Evolutionary conservation across 2,888 invertebrate species (phyloP), one percentile per base, ranked within the genome.

Genomic region (Cosmopolites sordidus): DNA sequence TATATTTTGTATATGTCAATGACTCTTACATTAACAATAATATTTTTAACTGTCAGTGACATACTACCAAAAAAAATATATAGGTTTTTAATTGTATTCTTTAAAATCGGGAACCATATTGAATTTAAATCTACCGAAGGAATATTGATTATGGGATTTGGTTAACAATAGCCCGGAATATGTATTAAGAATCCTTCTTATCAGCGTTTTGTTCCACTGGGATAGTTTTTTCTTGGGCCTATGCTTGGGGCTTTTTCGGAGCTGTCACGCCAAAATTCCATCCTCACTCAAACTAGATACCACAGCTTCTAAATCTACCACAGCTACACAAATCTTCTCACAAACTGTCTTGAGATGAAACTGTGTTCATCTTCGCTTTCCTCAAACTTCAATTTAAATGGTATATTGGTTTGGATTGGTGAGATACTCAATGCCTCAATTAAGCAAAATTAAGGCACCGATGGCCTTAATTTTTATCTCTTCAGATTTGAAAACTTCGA

Each of bases 381-480:
- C 65, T 88, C 87, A 66, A 87, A 89, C 68, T 84, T 88, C 0
- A 86, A 90, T 69, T 90, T 87, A 15, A 88, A 78, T 51, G 84
- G 78, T 14, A 91, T 80, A 51, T 78, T 79, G 58, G 84, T 83
- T 33, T 52, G 46, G 47, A n/a, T n/a, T n/a, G n/a, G n/a, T n/a
- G n/a, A n/a, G n/a, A n/a, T n/a, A n/a, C n/a, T n/a, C n/a, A n/a
- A n/a, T n/a, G n/a, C n/a, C n/a, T n/a, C n/a, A n/a, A n/a, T n/a
- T n/a, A n/a, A n/a, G n/a, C n/a, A n/a, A n/a, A n/a, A n/a, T 83
- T 30, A 48, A 42, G 47, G 72, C 73, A 11, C 87, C 87, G 0
- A 86, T 76, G 0, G 87, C 87, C 72, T 88, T 89, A 29, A 91
- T 88, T 11, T 80, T 78, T 22, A 92, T 83, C 71, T 91, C 89